Conservation (phyloP, 2,113 vertebrate species). For the Drymodes brunneopygia region DNA sequence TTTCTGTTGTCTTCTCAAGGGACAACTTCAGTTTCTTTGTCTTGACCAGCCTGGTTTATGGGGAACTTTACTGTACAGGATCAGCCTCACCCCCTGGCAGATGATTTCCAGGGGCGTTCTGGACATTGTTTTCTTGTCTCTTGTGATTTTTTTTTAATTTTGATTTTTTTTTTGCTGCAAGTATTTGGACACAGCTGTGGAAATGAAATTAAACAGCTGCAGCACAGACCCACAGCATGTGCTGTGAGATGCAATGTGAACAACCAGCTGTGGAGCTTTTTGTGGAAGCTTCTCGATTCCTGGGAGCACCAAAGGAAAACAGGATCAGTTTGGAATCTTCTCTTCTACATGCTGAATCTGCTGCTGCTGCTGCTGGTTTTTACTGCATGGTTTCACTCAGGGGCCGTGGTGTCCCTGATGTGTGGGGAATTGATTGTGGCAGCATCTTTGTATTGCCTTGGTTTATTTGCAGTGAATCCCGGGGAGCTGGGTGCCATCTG, state of each 20-base stretch:
- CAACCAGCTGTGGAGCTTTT: not conserved
- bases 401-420: not conserved
- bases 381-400: fast-evolving
- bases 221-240: not conserved
- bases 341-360: not conserved
- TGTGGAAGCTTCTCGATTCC: not conserved
- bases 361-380: not conserved
- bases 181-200: not conserved
- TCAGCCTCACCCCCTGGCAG: not conserved
- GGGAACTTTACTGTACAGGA: not conserved
- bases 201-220: not conserved
- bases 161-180: not conserved
- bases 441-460: not conserved
- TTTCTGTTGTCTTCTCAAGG: fast-evolving
- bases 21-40: not conserved
- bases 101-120: not conserved
- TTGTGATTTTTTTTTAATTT: not conserved
- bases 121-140: not conserved
- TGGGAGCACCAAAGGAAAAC: not conserved
- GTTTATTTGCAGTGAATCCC: not conserved
- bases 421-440: not conserved
- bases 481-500: fast-evolving
- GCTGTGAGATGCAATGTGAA: not conserved
- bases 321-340: not conserved
- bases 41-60: not conserved